Percentiles rank a stretch among this genome's conserved stretches.
phyloP scores from a whole-genome alignment of 2,113 vertebrate genomes.

The Coptodon rendalli region DNA sequence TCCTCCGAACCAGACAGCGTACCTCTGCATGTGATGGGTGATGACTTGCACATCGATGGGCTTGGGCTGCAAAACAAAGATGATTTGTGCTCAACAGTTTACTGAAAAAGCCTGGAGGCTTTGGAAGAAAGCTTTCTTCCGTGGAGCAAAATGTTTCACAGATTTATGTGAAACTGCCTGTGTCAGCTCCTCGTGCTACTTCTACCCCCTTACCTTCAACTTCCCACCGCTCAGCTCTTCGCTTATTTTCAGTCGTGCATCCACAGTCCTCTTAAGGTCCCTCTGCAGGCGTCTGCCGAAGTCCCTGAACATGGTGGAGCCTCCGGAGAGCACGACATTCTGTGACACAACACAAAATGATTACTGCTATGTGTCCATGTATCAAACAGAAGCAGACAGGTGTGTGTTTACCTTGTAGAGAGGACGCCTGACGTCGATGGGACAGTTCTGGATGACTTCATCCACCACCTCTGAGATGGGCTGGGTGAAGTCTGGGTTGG shows the following conservation, averaged over 20 bases:
- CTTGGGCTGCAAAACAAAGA: slow-evolving; percentile 79
- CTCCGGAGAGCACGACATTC: slow-evolving; percentile 92
- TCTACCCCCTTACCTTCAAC: slow-evolving; percentile 78
- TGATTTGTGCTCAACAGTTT: background rate
- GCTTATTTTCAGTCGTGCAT: slow-evolving; percentile 91
- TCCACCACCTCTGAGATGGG: slow-evolving; percentile 99
- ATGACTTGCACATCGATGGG: slow-evolving; percentile 97
- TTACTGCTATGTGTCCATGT: background rate
- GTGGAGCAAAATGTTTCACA: background rate
- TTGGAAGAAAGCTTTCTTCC: background rate
- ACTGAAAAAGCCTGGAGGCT: background rate
- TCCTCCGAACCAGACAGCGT: slow-evolving; percentile 97
- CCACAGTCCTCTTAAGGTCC: slow-evolving; percentile 95
- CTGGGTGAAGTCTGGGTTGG: slow-evolving; percentile 98
- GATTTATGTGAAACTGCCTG: background rate
- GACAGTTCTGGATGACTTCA: slow-evolving; percentile 99
- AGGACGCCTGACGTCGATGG: slow-evolving; percentile 94
- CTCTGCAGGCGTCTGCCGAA: slow-evolving; percentile 93
- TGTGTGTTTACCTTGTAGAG: slow-evolving; percentile 86
- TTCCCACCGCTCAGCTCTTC: slow-evolving; percentile 96
- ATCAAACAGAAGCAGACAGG: too few relatives aligned
- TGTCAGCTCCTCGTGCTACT: too few relatives aligned
- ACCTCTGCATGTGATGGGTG: slow-evolving; percentile 98
- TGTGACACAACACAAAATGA: background rate
- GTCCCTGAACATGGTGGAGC: slow-evolving; percentile 99